Evolutionary conservation across 2,888 invertebrate species (phyloP).

Genomic region (Patella ulyssiponensis): DNA sequence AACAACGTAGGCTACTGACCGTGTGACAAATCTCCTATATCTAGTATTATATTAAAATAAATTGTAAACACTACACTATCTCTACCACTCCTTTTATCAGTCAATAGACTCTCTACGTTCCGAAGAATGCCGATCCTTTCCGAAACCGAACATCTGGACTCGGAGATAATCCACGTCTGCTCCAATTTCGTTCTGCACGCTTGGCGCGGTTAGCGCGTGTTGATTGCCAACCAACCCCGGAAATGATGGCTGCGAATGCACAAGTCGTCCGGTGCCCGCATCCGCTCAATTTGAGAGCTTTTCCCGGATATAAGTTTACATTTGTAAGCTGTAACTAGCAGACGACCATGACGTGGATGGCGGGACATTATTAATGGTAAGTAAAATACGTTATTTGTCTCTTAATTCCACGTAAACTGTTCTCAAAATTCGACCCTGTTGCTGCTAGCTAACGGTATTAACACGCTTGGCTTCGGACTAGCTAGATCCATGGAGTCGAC

Average conservation of each 20-base stretch:
- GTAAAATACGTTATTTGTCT: neutral
- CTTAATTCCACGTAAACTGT: no score
- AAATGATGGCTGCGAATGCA: constrained; percentile 23
- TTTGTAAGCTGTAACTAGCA: neutral
- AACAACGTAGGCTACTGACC: neutral
- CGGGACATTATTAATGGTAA: neutral
- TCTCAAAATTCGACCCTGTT: no score
- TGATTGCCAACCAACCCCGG: constrained; percentile 19
- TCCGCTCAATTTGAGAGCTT: constrained; percentile 23
- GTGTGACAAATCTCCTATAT: no score
- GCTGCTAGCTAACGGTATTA: no score
- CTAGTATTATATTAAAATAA: no score
- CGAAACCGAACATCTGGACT: constrained; percentile 16
- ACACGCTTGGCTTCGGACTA: neutral
- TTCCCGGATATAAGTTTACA: constrained; percentile 22
- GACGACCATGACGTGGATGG: neutral
- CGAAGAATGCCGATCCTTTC: constrained; percentile 22
- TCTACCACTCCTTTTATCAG: neutral
- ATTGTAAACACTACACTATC: no score
- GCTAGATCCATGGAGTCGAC: constrained; percentile 3
- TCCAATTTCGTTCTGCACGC: constrained; percentile 16
- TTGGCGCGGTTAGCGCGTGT: constrained; percentile 17
- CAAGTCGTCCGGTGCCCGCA: constrained; percentile 19
- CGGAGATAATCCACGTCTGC: constrained; percentile 16
- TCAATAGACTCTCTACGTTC: constrained; percentile 12